Evolutionary conservation across 2,113 vertebrate species (phyloP), one percentile per base, ranked within the genome.

Genomic region (Atractosteus spatula): DNA sequence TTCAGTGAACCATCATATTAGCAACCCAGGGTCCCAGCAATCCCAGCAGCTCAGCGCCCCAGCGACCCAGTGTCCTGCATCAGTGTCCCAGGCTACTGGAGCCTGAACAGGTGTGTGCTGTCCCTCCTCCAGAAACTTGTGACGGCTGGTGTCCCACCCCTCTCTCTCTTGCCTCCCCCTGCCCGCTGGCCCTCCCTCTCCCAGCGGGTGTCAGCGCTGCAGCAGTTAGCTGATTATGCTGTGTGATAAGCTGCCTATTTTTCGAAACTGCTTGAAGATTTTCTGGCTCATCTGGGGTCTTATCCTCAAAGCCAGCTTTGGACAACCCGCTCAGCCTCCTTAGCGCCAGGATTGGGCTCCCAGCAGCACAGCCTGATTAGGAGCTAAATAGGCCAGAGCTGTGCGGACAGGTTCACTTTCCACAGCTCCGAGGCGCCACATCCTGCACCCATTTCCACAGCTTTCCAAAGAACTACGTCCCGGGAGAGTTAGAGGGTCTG

Each of bases 211-310:
- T 62, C 85, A 81, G 78, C 79, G 80, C 76, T 69, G 78, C 79
- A 83, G 81, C 69, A 76, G 74, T 85, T 82, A 74, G n/a, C 12
- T 78, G 91, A 92, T 93, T 91, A 90, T 72, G 78, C 72, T 87
- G 91, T 89, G 90, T 93, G 88, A 91, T 94, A 94, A 94, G 83
- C 90, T 83, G 80, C 90, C 91, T 88, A 88, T 89, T 89, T 89
- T 82, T 91, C 83, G 73, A 91, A 90, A 91, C 89, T 88, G 81
- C 88, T 85, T 86, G 71, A 83, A 74, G 90, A 91, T 93, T 91
- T 82, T 78, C 76, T 78, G 80, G 85, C 86, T 93, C 90, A 95
- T 89, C 86, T 72, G 71, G 8, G 77, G 83, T 84, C 87, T 88
- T 90, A 93, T 85, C 79, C 79, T 80, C 71, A 71, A 83, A 86